Evolutionary conservation across 2,888 invertebrate species (phyloP).

Genomic region (Arctia plantaginis): DNA sequence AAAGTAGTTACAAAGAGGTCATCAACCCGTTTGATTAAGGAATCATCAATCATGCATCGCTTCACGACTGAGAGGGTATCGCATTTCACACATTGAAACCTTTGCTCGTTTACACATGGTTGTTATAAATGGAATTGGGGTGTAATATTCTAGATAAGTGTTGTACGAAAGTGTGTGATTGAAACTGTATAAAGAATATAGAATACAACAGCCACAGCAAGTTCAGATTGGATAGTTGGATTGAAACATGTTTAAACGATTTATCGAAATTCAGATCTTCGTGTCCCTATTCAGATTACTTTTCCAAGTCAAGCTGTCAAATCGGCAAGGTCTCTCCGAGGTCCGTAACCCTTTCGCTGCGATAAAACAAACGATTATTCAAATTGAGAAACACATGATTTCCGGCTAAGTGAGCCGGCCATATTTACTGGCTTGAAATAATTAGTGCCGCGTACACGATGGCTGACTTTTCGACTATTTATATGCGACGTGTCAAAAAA

Average conservation of each 20-base stretch:
- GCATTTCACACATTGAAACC: conserved; percentile 72
- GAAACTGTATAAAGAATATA: background rate
- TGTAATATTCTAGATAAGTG: conserved; percentile 42
- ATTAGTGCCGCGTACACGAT: conserved; percentile 67
- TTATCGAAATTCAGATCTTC: conserved; percentile 3
- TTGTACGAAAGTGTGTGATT: conserved; percentile 15
- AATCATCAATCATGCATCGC: conserved; percentile 81
- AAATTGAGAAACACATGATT: conserved; percentile 79
- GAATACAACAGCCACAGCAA: background rate
- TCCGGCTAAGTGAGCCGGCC: conserved; percentile 71
- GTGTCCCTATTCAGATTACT: conserved; percentile 15
- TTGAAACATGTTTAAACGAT: background rate
- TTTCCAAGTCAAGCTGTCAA: conserved; percentile 49
- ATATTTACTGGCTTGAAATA: conserved; percentile 70
- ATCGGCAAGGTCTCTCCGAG: conserved; percentile 62
- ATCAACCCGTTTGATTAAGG: conserved; percentile 80
- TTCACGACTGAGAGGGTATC: conserved; percentile 70
- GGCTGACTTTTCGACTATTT: conserved; percentile 76
- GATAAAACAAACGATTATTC: conserved; percentile 72
- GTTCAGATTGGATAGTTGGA: background rate
- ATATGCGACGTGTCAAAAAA: conserved; percentile 84
- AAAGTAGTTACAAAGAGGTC: conserved; percentile 62
- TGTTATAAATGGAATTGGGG: conserved; percentile 55
- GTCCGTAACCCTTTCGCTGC: conserved; percentile 72
- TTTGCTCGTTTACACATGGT: conserved; percentile 51